These are phyloP conservation scores for Drosophila stalkeri DNA, from an alignment of 2,888 invertebrate species.

Conservation along the genomic window DNA sequence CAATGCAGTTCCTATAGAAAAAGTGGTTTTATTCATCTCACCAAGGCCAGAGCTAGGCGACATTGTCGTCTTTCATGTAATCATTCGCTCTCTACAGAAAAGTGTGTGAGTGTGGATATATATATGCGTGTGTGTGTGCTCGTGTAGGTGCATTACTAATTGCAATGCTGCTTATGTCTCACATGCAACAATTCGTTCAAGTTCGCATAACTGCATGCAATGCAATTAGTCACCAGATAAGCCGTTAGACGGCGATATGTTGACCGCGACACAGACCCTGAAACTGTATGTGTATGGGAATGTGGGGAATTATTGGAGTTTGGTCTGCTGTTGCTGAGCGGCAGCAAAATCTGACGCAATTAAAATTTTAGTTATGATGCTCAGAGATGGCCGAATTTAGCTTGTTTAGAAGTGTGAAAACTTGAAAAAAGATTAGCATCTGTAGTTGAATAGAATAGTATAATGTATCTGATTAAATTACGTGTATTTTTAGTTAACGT, in stretches of 20 bases:
- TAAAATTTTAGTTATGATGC: neutral
- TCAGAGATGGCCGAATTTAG: neutral
- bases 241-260: slow-evolving; percentile 28
- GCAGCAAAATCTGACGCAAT: slow-evolving; percentile 54
- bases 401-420: neutral
- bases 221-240: slow-evolving; percentile 49
- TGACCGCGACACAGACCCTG: slow-evolving; percentile 66
- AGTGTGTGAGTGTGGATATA: neutral
- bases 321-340: slow-evolving; percentile 69
- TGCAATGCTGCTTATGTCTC: slow-evolving; percentile 26
- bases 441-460: neutral
- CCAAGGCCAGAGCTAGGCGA: slow-evolving; percentile 61
- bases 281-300: neutral
- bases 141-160: slow-evolving; percentile 45
- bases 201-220: slow-evolving; percentile 71
- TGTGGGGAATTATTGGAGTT: slow-evolving; percentile 4
- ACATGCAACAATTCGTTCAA: slow-evolving; percentile 49
- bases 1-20: slow-evolving; percentile 67
- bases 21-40: slow-evolving; percentile 50
- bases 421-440: neutral
- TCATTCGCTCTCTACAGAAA: slow-evolving; percentile 20
- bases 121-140: neutral
- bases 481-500: neutral
- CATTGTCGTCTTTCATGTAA: slow-evolving; percentile 62
- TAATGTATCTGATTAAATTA: neutral